Evolutionary conservation across 2,113 vertebrate genomes (phyloP), one percentile per base, ranked within the genome.

Genomic region (Haplochromis burtoni): DNA sequence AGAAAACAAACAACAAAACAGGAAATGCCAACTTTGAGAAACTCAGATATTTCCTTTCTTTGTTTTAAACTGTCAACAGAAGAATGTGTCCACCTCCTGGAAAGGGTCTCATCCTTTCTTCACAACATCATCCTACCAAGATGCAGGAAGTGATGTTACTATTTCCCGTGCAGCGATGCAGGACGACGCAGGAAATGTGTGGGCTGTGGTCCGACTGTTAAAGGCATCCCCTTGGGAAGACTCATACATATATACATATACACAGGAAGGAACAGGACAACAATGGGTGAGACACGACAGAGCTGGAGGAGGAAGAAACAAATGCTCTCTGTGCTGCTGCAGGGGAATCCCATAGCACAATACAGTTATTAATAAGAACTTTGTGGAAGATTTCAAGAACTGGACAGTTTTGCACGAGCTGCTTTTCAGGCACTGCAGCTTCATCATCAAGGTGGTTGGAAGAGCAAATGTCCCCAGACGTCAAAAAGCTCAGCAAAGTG

Each of bases 241-340:
- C 13, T 40, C 63, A 61, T 8, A 81, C 29, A 66, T 51, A 54
- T 26, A 47, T 6, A 71, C 79, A 71, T 55, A 87, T 35, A 84
- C 31, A 89, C 47, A 92, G 92, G 92, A 94, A 94, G 93, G 90
- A 94, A 92, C 4, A 21, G 10, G 68, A 85, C 84, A 89, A 95
- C 91, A 95, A 93, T 93, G 90, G 91, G 92, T 91, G 91, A 90
- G 76, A 80, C 10, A 35, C 82, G 66, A 45, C 88, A 59, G 63
- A 89, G 66, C 7, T 2, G 4, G 13, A 59, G 35, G 45, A 86
- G 88, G 91, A 88, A 93, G 90, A 92, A 93, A 91, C 88, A 94
- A 84, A 6, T 17, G 10, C 35, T 73, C 51, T 82, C 78, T 57
- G 47, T 33, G 84, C 80, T 84, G 16, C 83, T 57, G 68, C 9